phyloP scores from a whole-genome alignment of 2,888 invertebrate genomes.

The Argynnis bischoffii region DNA sequence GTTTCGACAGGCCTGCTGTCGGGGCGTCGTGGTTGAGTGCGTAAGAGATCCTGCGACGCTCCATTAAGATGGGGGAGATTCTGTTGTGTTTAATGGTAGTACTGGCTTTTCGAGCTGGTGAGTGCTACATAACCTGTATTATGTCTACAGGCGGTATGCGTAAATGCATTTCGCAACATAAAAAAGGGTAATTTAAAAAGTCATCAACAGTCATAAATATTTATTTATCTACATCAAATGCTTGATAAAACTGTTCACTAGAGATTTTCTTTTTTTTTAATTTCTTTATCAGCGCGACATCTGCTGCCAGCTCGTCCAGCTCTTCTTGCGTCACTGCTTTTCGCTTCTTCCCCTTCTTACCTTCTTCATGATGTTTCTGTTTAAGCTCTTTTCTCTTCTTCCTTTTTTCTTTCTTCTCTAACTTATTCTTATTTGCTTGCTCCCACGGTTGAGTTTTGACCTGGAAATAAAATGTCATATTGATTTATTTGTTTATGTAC shows the following conservation, averaged over 20 bases:
- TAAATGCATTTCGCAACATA: too few species aligned
- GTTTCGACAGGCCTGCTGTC: too few species aligned
- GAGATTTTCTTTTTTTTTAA: conserved; percentile 91
- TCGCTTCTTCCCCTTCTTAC: conserved; percentile 65
- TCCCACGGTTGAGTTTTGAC: conserved; percentile 88
- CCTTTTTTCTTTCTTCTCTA: conserved; percentile 84
- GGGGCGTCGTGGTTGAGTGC: too few species aligned
- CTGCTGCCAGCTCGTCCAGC: conserved; percentile 88
- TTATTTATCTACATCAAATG: conserved; percentile 78
- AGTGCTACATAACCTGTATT: too few species aligned
- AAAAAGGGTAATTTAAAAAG: conserved; percentile 5
- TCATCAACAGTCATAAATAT: conserved; percentile 25
- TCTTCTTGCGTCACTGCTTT: conserved; percentile 86
- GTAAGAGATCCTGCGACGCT: too few species aligned
- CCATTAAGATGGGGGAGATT: too few species aligned
- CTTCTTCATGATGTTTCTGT: conserved; percentile 73
- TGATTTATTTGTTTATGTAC: too few species aligned
- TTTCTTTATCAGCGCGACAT: conserved; percentile 92
- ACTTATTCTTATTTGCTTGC: conserved; percentile 87
- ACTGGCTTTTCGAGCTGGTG: too few species aligned
- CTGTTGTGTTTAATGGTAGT: too few species aligned
- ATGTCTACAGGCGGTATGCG: too few species aligned
- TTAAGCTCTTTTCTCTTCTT: conserved; percentile 84
- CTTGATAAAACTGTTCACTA: conserved; percentile 85
- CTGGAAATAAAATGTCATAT: conserved; percentile 47